These are phyloP conservation scores for Pseudoatta argentina DNA, from an alignment of 1,140 invertebrate species.

Conservation along the genomic window DNA sequence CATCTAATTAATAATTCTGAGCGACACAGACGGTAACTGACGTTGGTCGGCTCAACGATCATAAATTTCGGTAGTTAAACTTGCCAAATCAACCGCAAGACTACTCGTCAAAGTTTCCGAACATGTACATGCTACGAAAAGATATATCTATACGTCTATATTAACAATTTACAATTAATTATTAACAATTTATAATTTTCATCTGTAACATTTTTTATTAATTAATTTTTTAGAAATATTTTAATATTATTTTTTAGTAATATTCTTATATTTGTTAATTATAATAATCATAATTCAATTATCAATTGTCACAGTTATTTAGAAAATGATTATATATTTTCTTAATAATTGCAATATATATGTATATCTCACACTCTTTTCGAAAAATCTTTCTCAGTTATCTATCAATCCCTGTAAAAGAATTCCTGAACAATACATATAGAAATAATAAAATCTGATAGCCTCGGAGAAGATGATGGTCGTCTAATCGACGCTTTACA, in stretches of 20 bases:
- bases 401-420: neutral
- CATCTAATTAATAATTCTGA: conserved; percentile 57
- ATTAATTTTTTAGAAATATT: neutral
- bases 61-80: conserved; percentile 48
- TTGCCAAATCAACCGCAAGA: conserved; percentile 39
- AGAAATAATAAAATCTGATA: conserved; percentile 21
- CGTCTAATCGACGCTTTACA: conserved; percentile 32
- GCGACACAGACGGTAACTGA: conserved; percentile 16
- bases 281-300: conserved; percentile 19
- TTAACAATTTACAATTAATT: neutral
- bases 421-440: neutral
- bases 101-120: neutral
- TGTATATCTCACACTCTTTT: neutral
- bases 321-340: neutral
- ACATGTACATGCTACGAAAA: neutral
- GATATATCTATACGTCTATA: neutral
- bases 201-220: neutral
- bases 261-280: neutral
- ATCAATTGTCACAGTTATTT: neutral
- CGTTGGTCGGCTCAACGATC: neutral
- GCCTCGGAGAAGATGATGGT: too few species aligned
- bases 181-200: neutral
- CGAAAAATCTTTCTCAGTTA: neutral
- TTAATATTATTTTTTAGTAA: neutral
- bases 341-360: neutral